These are phyloP conservation scores for Fregetta grallaria DNA, from an alignment of 2,113 vertebrate species.

Conservation along the genomic window DNA sequence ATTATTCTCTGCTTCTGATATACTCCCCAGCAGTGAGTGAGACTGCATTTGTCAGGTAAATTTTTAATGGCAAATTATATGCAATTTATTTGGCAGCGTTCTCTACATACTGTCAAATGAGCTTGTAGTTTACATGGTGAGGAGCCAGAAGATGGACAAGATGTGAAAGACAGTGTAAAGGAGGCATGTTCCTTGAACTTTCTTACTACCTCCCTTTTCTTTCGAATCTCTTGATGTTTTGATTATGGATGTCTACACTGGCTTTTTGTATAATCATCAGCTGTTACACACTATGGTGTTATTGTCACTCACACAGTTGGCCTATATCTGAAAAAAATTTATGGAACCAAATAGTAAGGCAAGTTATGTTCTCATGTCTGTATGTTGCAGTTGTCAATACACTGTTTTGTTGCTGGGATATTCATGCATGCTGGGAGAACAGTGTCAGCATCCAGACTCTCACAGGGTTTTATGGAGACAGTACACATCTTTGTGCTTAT, in stretches of 20 bases:
- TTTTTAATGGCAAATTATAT: background rate
- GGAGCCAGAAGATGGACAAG: background rate
- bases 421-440: background rate
- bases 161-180: background rate
- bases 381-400: background rate
- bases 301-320: background rate
- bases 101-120: background rate
- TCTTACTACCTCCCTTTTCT: background rate
- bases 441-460: background rate
- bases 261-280: background rate
- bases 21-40: background rate
- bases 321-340: background rate
- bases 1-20: background rate
- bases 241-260: background rate
- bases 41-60: background rate
- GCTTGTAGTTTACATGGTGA: background rate
- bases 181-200: background rate
- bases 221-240: background rate
- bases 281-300: background rate
- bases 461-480: background rate
- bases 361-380: background rate
- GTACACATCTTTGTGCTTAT: background rate
- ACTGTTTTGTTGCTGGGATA: background rate
- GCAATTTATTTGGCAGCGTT: background rate
- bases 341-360: background rate